Conservation (phyloP, 2,797 vertebrate genomes). For the Selene dorsalis region DNA sequence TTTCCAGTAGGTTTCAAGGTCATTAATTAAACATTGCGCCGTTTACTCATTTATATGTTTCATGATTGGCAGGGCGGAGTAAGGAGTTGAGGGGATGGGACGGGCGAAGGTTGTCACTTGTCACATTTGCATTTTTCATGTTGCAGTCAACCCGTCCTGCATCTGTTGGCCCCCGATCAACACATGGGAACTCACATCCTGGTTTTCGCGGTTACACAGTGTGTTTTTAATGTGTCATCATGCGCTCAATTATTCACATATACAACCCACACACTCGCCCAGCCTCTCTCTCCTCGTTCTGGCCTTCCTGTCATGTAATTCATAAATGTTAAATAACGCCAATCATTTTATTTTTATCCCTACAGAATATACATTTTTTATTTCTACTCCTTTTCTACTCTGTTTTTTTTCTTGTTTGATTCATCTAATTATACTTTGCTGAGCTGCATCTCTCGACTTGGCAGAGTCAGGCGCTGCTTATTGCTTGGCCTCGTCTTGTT, state of each 20-base stretch:
- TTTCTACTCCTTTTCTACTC: neutral
- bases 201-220: slow-evolving; percentile 51
- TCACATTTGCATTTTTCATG: slow-evolving; percentile 29
- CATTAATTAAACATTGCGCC: too few relatives aligned
- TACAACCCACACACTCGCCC: slow-evolving; percentile 45
- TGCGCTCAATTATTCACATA: slow-evolving; percentile 68
- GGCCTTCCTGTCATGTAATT: slow-evolving; percentile 49
- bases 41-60: slow-evolving; percentile 16
- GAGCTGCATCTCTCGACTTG: too few relatives aligned
- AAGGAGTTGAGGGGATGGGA: too few relatives aligned
- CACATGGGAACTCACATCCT: slow-evolving; percentile 49
- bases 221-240: slow-evolving; percentile 48
- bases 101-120: neutral
- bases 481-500: slow-evolving; percentile 21
- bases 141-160: slow-evolving; percentile 30
- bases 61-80: neutral
- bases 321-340: slow-evolving; percentile 54
- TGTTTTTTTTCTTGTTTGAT: neutral
- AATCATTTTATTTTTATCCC: slow-evolving; percentile 32
- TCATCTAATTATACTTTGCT: too few relatives aligned
- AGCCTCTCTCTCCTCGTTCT: slow-evolving; percentile 6
- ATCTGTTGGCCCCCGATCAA: slow-evolving; percentile 51
- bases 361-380: neutral
- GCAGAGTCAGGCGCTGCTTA: neutral
- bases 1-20: slow-evolving; percentile 8